phyloP scores from a whole-genome alignment of 2,888 invertebrate species.

The Belgica antarctica region DNA sequence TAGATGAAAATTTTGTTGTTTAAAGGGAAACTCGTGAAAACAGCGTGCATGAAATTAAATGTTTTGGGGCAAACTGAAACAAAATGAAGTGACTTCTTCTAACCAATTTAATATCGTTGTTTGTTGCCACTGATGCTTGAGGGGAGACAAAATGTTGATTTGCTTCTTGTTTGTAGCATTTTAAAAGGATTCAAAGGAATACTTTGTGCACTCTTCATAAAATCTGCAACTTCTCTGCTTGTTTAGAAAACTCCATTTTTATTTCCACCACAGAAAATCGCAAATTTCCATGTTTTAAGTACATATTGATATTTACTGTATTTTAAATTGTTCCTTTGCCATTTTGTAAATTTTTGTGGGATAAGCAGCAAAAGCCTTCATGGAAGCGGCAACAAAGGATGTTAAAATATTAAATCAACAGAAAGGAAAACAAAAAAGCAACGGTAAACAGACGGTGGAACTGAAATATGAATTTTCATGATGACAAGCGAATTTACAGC shows the following conservation, averaged over 20 bases:
- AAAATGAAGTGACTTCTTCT: no score
- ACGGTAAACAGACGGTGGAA: conserved; percentile 25
- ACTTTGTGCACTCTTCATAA: not conserved
- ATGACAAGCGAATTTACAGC: not conserved
- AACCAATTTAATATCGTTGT: no score
- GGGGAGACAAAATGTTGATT: no score
- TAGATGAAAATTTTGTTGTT: not conserved
- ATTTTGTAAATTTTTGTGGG: no score
- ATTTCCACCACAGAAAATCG: no score
- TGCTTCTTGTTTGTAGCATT: not conserved
- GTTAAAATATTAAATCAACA: conserved; percentile 42
- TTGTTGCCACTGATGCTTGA: no score
- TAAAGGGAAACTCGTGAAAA: no score
- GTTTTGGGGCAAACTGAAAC: no score
- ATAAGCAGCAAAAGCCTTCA: not conserved
- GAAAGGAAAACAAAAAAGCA: not conserved
- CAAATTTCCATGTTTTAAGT: not conserved
- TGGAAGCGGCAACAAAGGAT: conserved; percentile 23
- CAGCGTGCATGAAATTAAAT: no score
- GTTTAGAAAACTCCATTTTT: no score
- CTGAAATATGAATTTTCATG: conserved; percentile 18
- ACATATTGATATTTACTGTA: conserved; percentile 37
- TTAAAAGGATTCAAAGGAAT: not conserved
- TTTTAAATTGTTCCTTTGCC: not conserved
- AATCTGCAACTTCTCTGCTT: no score